phyloP scores from a whole-genome alignment of 2,888 invertebrate genomes.

The Ormyrus pomaceus region DNA sequence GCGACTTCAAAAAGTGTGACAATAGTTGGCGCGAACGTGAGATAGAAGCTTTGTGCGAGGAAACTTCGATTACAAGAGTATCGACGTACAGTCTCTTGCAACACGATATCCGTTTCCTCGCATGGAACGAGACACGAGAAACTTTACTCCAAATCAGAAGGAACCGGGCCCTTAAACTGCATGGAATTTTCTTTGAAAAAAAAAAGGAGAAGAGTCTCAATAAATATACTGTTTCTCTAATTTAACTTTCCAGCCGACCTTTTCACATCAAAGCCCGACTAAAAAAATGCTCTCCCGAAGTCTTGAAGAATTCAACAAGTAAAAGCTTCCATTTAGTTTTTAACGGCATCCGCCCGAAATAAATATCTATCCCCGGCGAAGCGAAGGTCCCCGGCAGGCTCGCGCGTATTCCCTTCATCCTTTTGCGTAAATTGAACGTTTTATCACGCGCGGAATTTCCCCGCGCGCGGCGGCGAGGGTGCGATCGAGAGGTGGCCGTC shows the following conservation, averaged over 20 bases:
- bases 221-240: not conserved
- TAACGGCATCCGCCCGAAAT: not conserved
- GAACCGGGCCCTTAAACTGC: no score
- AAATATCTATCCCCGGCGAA: slow-evolving; percentile 14
- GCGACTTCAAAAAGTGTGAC: slow-evolving; percentile 5
- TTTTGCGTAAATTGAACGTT: slow-evolving; percentile 22
- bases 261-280: not conserved
- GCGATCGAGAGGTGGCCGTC: no score
- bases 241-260: no score
- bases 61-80: slow-evolving; percentile 34
- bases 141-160: slow-evolving; percentile 6
- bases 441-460: slow-evolving; percentile 23
- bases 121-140: not conserved
- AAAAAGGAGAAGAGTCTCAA: not conserved
- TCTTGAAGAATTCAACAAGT: slow-evolving; percentile 27
- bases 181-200: not conserved
- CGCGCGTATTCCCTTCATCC: not conserved
- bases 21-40: not conserved
- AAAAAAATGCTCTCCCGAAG: not conserved
- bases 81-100: not conserved
- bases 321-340: not conserved
- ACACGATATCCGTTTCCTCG: slow-evolving; percentile 28
- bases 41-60: not conserved
- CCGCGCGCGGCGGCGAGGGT: not conserved
- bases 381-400: not conserved